phyloP scores from a whole-genome alignment of 2,797 vertebrate species.

The Xiphophorus birchmanni region DNA sequence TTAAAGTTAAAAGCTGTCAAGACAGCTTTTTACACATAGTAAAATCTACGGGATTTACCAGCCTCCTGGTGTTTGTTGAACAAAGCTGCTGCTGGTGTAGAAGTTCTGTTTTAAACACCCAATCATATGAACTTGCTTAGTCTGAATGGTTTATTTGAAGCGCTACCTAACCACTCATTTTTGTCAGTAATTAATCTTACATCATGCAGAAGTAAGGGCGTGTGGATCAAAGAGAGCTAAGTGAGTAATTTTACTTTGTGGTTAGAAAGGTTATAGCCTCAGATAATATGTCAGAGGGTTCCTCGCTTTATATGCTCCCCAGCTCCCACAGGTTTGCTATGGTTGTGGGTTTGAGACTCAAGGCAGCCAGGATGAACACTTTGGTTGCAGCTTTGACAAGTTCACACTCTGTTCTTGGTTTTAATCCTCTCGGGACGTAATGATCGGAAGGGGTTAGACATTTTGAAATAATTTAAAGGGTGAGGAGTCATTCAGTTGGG shows the following conservation, averaged over 20 bases:
- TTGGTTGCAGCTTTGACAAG: neutral
- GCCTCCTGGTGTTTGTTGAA: neutral
- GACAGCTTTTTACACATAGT: neutral
- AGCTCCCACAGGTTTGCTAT: slow-evolving; percentile 43
- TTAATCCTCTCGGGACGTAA: neutral
- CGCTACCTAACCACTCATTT: slow-evolving; percentile 29
- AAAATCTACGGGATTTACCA: neutral
- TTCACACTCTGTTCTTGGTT: neutral
- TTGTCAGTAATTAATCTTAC: slow-evolving; percentile 44
- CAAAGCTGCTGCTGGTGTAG: neutral
- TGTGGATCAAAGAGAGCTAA: slow-evolving; percentile 63
- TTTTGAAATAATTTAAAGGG: neutral
- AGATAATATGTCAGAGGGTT: slow-evolving; percentile 55
- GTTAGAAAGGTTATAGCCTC: slow-evolving; percentile 62
- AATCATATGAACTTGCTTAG: neutral
- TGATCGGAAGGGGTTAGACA: slow-evolving; percentile 8
- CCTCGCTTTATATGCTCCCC: neutral
- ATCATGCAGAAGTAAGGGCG: slow-evolving; percentile 30
- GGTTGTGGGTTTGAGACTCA: slow-evolving; percentile 15
- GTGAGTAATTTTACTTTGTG: slow-evolving; percentile 72
- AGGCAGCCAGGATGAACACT: neutral
- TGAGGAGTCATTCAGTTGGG: neutral
- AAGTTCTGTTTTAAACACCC: neutral
- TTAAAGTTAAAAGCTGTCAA: neutral
- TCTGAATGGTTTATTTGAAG: slow-evolving; percentile 25